Evolutionary conservation across 2,888 invertebrate species (phyloP).

Genomic region (Leptinotarsa juncta): DNA sequence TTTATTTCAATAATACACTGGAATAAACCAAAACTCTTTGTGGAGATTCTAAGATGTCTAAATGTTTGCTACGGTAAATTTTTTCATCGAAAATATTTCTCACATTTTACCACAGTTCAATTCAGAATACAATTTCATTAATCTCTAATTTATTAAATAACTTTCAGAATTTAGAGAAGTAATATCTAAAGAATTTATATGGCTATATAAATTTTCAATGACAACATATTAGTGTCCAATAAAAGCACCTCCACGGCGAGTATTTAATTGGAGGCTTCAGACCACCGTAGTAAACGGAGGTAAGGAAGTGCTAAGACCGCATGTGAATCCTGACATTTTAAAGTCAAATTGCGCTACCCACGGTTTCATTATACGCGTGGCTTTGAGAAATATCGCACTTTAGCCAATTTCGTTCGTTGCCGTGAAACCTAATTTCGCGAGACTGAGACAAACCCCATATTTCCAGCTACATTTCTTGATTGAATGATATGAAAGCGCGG

Average conservation of each 20-base stretch:
- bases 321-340: slow-evolving; percentile 61
- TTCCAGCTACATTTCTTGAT: slow-evolving; percentile 64
- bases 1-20: too few relatives aligned
- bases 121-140: too few relatives aligned
- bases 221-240: slow-evolving; percentile 47
- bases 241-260: slow-evolving; percentile 43
- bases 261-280: slow-evolving; percentile 47
- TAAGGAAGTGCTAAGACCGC: slow-evolving; percentile 53
- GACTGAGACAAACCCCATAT: slow-evolving; percentile 63
- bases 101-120: too few relatives aligned
- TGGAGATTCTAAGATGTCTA: too few relatives aligned
- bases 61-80: too few relatives aligned
- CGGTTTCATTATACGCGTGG: slow-evolving; percentile 63
- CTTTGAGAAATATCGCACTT: slow-evolving; percentile 62
- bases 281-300: slow-evolving; percentile 43
- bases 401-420: slow-evolving; percentile 60
- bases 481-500: slow-evolving; percentile 58
- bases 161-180: neutral
- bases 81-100: too few relatives aligned
- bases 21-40: too few relatives aligned
- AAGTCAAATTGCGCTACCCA: slow-evolving; percentile 62
- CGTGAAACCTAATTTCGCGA: slow-evolving; percentile 63
- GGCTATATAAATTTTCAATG: slow-evolving; percentile 44
- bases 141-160: too few relatives aligned
- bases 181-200: neutral